phyloP scores from a whole-genome alignment of 1,140 invertebrate species.

The Gryllus bimaculatus region DNA sequence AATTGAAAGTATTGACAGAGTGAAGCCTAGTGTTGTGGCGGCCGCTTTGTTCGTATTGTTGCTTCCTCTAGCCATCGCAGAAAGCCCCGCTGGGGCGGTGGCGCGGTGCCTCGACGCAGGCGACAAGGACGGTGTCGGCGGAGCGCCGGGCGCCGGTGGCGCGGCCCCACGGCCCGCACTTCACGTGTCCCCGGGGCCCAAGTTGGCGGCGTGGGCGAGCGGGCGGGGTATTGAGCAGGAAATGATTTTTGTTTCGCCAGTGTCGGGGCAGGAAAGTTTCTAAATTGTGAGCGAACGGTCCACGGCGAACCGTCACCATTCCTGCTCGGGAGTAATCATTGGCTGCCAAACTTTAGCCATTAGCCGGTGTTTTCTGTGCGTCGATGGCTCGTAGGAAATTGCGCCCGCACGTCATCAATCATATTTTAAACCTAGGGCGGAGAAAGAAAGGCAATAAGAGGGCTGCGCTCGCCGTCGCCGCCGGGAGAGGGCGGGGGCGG shows the following conservation, averaged over 20 bases:
- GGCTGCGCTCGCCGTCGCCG: not conserved
- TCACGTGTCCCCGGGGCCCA: no score
- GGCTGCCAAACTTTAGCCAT: constrained; percentile 3
- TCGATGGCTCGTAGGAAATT: not conserved
- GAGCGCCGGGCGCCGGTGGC: no score
- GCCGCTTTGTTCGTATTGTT: no score
- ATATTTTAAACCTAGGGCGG: not conserved
- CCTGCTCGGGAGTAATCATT: not conserved
- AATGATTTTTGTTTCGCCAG: not conserved
- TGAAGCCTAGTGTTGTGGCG: no score
- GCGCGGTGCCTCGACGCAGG: no score
- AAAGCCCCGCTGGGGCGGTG: no score
- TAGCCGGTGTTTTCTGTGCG: not conserved
- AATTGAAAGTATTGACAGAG: no score
- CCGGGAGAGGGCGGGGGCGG: no score
- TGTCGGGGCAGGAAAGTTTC: not conserved
- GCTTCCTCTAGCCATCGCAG: no score
- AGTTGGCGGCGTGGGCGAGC: no score
- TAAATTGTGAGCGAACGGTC: not conserved
- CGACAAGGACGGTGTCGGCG: no score
- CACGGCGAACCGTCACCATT: not conserved
- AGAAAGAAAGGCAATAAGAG: not conserved
- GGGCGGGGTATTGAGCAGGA: not conserved
- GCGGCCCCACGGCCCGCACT: no score
- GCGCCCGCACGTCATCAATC: not conserved